Evolutionary conservation across 1,140 invertebrate species (phyloP), one percentile per base, ranked within the genome.

Genomic region (Drosophila mayri): DNA sequence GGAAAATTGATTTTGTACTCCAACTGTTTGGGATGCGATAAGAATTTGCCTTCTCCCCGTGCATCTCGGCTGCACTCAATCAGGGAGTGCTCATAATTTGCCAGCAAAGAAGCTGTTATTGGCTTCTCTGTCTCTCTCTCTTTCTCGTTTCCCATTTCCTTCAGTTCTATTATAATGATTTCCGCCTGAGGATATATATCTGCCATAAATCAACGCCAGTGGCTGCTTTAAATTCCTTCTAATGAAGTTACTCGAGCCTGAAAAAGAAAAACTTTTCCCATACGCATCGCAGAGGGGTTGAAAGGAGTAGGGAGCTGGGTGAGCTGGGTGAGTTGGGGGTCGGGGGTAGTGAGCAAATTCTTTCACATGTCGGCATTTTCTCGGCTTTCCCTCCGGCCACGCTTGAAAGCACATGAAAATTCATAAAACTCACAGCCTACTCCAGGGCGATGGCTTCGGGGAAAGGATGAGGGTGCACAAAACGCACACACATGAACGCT

Each of bases 161-260:
- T 50, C 46, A 52, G 62, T 58, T 73, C 38, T 18, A 58, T 81
- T 63, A 43, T 70, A 71, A 76, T 82, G 63, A 70, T 82, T 50
- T 72, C 66, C 70, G 70, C 66, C 37, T 50, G 67, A 20, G 70
- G 54, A 72, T 72, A 72, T 72, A 59, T 72, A 72, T 72, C 68
- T 67, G 32, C 68, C 68, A 82, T 81, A 83, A 86, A 87, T 86
- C 83, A 87, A 77, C 83, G 79, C 81, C 65, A 79, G 76, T 68
- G 80, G 86, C 65, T 79, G 60, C 81, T 83, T 88, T 87, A 76
- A 77, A 64, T 76, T 87, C 63, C 62, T 68, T 77, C 82, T 84
- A 88, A 87, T 88, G 81, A 87, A 88, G 85, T 84, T 76, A 87
- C 87, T 88, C 84, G 76, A 83, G 84, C 84, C 68, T 80, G 61